Percentiles rank a stretch among this genome's conserved stretches.
These are phyloP conservation scores for Bombyx huttoni DNA, from an alignment of 2,888 invertebrate genomes.

Conservation along the genomic window DNA sequence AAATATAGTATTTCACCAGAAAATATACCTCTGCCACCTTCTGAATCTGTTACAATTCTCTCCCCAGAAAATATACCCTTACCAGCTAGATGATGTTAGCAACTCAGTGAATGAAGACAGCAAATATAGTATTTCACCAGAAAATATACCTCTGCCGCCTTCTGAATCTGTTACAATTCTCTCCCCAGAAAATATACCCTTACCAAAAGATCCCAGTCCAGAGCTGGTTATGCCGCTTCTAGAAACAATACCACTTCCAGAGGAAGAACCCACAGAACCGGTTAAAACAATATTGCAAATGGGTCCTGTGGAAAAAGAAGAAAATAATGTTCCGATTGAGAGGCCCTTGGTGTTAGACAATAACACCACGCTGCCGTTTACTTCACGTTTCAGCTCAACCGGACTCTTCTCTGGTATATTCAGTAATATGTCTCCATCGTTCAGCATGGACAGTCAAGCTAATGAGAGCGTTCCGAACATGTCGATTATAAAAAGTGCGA, in stretches of 20 bases:
- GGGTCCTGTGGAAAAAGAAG: slow-evolving; percentile 21
- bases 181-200: slow-evolving; percentile 47
- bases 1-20: slow-evolving; percentile 46
- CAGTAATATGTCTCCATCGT: slow-evolving; percentile 48
- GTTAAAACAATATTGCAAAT: slow-evolving; percentile 13
- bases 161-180: slow-evolving; percentile 62
- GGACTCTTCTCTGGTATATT: slow-evolving; percentile 62
- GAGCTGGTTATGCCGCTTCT: slow-evolving; percentile 38
- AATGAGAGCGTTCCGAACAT: slow-evolving; percentile 58
- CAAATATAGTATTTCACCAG: slow-evolving; percentile 42
- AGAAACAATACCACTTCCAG: slow-evolving; percentile 52
- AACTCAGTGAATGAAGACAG: slow-evolving; percentile 32
- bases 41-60: slow-evolving; percentile 58
- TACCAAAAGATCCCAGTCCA: slow-evolving; percentile 48
- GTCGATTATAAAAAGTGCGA: slow-evolving; percentile 65
- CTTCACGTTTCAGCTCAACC: slow-evolving; percentile 49
- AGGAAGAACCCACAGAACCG: slow-evolving; percentile 45
- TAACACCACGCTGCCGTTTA: slow-evolving; percentile 35
- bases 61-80: slow-evolving; percentile 51
- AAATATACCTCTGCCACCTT: slow-evolving; percentile 54
- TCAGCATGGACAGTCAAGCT: slow-evolving; percentile 35
- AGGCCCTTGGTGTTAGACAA: slow-evolving; percentile 38
- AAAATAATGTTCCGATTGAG: slow-evolving; percentile 22
- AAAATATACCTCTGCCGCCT: slow-evolving; percentile 53
- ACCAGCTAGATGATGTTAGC: too few species aligned